These are phyloP conservation scores for Drosophila pachea DNA, from an alignment of 1,140 invertebrate species.

Conservation along the genomic window DNA sequence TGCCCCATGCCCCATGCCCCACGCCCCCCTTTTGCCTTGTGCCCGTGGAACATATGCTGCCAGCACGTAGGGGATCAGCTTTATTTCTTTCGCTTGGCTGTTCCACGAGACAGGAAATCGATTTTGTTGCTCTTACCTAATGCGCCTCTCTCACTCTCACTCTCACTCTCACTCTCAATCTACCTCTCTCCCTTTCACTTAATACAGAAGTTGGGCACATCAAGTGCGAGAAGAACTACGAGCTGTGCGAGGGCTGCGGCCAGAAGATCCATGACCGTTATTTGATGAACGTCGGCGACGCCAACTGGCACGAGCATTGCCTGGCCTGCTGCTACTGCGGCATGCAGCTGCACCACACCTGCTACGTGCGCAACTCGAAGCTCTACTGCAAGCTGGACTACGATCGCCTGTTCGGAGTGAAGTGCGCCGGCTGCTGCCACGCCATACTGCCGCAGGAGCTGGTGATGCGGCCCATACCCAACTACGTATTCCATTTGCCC, in stretches of 20 bases:
- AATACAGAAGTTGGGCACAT: constrained; percentile 80
- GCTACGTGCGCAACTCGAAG: constrained; percentile 94
- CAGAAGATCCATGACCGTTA: constrained; percentile 95
- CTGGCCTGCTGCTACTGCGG: constrained; percentile 94
- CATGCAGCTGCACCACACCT: constrained; percentile 90
- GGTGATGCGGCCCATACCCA: constrained; percentile 90
- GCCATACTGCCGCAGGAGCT: constrained; percentile 93
- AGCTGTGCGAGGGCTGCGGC: constrained; percentile 94
- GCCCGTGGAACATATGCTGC: constrained; percentile 50
- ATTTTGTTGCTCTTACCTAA: constrained; percentile 28
- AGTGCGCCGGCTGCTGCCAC: constrained; percentile 94
- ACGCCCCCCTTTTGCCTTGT: too few species aligned
- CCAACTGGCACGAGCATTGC: constrained; percentile 96
- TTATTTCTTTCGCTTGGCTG: neutral
- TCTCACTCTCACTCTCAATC: too few species aligned
- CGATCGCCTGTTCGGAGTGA: constrained; percentile 95
- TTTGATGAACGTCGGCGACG: constrained; percentile 93
- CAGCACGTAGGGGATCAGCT: constrained; percentile 41
- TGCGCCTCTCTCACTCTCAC: too few species aligned
- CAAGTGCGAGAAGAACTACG: constrained; percentile 84
- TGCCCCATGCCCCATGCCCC: constrained; percentile 3
- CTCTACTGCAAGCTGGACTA: constrained; percentile 97
- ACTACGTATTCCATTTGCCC: constrained; percentile 91
- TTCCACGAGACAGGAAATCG: neutral
- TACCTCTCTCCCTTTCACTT: neutral